These are phyloP conservation scores for Calyptommatus sinebrachiatus DNA, from an alignment of 2,113 vertebrate genomes.

Conservation along the genomic window DNA sequence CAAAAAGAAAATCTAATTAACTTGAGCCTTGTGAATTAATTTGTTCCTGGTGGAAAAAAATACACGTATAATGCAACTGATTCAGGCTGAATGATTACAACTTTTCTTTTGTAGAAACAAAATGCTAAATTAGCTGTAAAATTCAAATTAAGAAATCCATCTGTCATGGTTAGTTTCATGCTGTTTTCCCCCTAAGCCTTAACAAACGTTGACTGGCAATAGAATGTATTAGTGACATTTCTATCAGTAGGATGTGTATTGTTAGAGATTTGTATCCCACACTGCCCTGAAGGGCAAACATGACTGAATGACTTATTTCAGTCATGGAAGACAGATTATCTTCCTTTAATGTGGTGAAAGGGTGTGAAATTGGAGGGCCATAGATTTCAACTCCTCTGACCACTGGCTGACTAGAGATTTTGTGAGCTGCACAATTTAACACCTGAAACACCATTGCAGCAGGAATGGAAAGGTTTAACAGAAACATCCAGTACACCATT, in stretches of 20 bases:
- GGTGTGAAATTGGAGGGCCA: neutral
- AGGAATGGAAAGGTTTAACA: too few relatives aligned
- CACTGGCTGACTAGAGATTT: neutral
- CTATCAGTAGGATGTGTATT: neutral
- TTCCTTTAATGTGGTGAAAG: neutral
- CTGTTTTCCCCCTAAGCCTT: slow-evolving; percentile 27
- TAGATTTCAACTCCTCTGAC: neutral
- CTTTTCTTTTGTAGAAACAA: slow-evolving; percentile 31
- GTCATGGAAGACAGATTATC: neutral
- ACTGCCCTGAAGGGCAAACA: neutral
- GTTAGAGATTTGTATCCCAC: neutral
- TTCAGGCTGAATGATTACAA: slow-evolving; percentile 29
- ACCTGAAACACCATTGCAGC: neutral
- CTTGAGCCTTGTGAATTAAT: slow-evolving; percentile 24
- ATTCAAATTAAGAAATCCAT: slow-evolving; percentile 39
- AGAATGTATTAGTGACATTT: neutral
- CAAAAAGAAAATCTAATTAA: slow-evolving; percentile 38
- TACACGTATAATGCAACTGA: slow-evolving; percentile 26
- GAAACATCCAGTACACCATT: too few relatives aligned
- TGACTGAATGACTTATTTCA: neutral
- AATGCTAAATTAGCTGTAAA: slow-evolving; percentile 50
- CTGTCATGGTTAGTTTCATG: slow-evolving; percentile 28
- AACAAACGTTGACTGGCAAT: slow-evolving; percentile 4
- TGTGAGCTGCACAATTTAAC: neutral
- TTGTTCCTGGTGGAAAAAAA: slow-evolving; percentile 11